Percentiles rank a stretch among this genome's conserved stretches.
Conservation (phyloP, 2,797 vertebrate genomes). For the Pristis pectinata region DNA sequence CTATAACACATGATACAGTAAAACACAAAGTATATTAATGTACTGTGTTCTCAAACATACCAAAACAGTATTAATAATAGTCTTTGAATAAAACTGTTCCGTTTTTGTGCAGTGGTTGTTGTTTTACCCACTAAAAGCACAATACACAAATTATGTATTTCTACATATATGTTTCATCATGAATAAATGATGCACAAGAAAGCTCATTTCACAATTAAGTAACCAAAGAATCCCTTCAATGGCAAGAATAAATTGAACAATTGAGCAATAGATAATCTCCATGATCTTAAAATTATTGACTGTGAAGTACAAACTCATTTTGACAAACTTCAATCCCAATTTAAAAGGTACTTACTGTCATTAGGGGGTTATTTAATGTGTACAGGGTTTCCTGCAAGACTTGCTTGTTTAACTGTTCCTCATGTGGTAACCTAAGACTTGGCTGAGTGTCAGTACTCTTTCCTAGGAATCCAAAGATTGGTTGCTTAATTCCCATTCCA, state of each 20-base stretch:
- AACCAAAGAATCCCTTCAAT: not conserved
- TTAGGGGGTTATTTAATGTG: not conserved
- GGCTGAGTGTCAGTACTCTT: not conserved
- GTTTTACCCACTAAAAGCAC: not conserved
- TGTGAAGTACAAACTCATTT: not conserved
- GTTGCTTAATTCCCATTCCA: too few species aligned
- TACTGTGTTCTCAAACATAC: not conserved
- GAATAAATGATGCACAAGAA: not conserved
- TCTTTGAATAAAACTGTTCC: not conserved
- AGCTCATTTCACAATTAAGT: not conserved
- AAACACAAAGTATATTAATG: too few species aligned
- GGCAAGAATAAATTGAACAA: not conserved
- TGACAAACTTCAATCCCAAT: not conserved
- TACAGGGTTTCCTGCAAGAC: not conserved
- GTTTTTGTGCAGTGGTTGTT: not conserved
- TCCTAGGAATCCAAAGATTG: not conserved
- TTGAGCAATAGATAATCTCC: not conserved
- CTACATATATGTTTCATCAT: not conserved
- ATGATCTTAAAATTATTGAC: not conserved
- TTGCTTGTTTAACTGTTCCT: not conserved
- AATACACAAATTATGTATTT: not conserved
- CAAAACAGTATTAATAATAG: not conserved
- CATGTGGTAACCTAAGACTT: not conserved
- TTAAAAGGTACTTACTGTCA: not conserved
- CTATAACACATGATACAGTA: not conserved